Base-by-base conservation (phyloP, 2,797 vertebrate species). In the Lagodon rhomboides region DNA sequence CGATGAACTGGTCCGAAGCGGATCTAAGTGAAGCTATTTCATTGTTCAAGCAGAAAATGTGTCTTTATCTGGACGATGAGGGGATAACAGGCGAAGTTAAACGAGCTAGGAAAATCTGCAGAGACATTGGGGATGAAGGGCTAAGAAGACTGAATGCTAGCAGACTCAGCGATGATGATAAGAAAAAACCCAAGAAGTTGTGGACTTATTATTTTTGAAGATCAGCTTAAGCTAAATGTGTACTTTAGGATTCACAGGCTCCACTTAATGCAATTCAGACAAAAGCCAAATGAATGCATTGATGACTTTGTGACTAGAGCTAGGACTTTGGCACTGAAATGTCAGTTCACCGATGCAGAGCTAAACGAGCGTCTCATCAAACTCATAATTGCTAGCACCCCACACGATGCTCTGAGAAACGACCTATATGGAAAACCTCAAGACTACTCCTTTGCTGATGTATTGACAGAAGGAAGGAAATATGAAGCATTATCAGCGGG, bases 301-400 rank as follows among this genome's bases (percentile, higher is more conserved):
- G 13, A 56, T 27, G 54, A 56, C 27, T 56, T 27, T 56, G 54
- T 56, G 54, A 56, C 54, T 25, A 56, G 54, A 30, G 54, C 54
- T 3, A 56, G 54, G 15, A 56, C 54, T 13, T 17, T 56, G 15
- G 54, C 25, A 1, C 23, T 30, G 8, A 56, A 56, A 30, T 56
- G 54, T 20, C 54, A 56, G 54, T 56, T 56, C 4, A 27, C 25
- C 17, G 54, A 56, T 30, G 54, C 13, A 56, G 54, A 56, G 25
- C 54, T 56, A 7, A 56, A 56, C 17, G 13, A 56, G 15, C 25
- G 25, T 25, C 53, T 55, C 23, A 55, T 55, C n/a, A 3, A 55
- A n/a, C 53, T 55, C 10, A 55, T 55, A 11, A 55, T 55, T 15
- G 53, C 20, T 11, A 55, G 53, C 53, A 8, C 27, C 27, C 27